Base-by-base conservation (phyloP, 2,113 vertebrate species). In the Brevimyrus niger region DNA sequence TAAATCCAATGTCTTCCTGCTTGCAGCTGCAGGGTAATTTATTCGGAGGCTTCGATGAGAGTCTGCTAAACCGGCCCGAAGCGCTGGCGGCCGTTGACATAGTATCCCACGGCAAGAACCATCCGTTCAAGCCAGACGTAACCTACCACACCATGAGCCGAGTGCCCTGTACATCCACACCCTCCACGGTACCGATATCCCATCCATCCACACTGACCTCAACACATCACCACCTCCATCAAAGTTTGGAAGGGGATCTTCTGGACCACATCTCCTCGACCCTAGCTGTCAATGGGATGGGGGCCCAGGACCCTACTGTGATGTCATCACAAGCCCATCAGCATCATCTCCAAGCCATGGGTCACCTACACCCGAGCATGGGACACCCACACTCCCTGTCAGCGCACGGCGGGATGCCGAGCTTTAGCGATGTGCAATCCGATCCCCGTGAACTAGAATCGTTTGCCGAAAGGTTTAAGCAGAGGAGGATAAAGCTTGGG, bases 31-130 rank as follows among this genome's bases (percentile, higher is more conserved):
- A 98, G 97, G 97, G 96, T 96, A 98, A 98, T 97, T 97, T 99
- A 97, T 99, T 99, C 93, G 97, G 97, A 93, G 97, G 97, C 96
- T 98, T 99, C 94, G 98, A 99, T 96, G 98, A 99, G 96, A 98
- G 96, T 94, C 97, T 98, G 95, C 96, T 99, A 97, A 97, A 97
- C 93, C 97, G 98, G 94, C 97, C 98, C 89, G 98, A 98, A 95
- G 98, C 97, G 96, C 96, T 99, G 97, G 98, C 97, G 93, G 97
- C 98, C 91, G 97, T 97, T 94, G 98, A 99, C 93, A 96, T 98
- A 92, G 97, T 95, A 95, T 96, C 97, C 90, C 98, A 97, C 96
- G 95, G 96, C 96, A 98, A 98, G 95, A 97, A 95, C 93, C 97
- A 97, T 92, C 96, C 95, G 65, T 98, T 98, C 96, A 98, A 98